A percentile compares a stretch with the other conserved stretches of the same genome.
Evolutionary conservation across 2,888 invertebrate genomes (phyloP).

Genomic region (Troides aeacus): DNA sequence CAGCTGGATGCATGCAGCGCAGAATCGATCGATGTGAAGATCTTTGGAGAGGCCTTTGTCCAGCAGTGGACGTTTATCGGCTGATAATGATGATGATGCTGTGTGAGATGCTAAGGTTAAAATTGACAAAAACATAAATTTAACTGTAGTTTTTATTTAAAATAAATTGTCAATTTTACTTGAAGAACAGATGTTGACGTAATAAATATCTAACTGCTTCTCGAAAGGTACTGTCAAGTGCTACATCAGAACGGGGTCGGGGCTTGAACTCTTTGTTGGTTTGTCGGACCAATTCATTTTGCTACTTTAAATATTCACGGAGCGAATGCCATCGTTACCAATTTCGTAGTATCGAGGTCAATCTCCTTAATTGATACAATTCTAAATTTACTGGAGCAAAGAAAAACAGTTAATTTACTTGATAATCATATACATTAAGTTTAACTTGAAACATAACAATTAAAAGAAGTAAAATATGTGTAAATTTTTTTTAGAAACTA

Average conservation of each 20-base stretch:
- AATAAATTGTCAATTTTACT: conserved; percentile 2
- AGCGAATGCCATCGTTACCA: conserved; percentile 4
- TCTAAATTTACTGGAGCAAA: not conserved
- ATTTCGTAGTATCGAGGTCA: conserved; percentile 11
- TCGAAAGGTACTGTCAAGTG: conserved; percentile 24
- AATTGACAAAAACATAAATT: not conserved
- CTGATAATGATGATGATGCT: too few relatives aligned
- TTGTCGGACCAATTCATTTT: conserved; percentile 16
- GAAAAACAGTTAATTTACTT: not conserved
- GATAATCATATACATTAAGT: too few relatives aligned
- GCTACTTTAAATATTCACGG: conserved; percentile 10
- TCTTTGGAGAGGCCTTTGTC: too few relatives aligned
- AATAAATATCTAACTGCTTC: conserved; percentile 23
- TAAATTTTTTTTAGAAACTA: too few relatives aligned
- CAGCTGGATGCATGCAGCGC: too few relatives aligned
- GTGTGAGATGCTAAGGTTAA: not conserved
- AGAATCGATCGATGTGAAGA: too few relatives aligned
- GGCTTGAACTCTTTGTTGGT: conserved; percentile 19
- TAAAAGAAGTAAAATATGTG: too few relatives aligned
- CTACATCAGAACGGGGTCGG: conserved; percentile 20
- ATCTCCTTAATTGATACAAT: conserved; percentile 1
- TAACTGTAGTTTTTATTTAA: not conserved
- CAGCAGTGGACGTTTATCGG: too few relatives aligned
- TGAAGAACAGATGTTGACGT: conserved; percentile 9
- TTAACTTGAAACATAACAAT: too few relatives aligned